Percentiles rank a stretch among this genome's conserved stretches.
These are phyloP conservation scores for Threskiornis aethiopicus DNA, from an alignment of 2,797 vertebrate species.

Conservation along the genomic window DNA sequence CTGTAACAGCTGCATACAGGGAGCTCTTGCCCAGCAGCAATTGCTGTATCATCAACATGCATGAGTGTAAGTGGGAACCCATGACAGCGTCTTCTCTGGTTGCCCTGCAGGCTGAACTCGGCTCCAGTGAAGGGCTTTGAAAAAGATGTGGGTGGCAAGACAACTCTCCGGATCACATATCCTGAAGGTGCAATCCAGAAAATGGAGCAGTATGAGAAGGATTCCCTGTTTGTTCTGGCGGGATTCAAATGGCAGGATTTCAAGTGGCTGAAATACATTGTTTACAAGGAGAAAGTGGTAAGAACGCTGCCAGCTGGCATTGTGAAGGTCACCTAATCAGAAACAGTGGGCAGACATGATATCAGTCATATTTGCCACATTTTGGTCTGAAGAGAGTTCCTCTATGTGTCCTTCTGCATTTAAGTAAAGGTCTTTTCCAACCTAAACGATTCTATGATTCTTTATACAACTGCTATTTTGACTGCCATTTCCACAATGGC, in stretches of 20 bases:
- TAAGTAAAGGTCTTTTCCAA: background rate
- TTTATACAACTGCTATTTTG: background rate
- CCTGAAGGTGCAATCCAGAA: conserved; percentile 97
- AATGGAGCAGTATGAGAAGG: conserved; percentile 88
- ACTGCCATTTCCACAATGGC: background rate
- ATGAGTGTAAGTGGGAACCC: background rate
- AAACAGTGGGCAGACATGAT: background rate
- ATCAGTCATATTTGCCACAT: background rate
- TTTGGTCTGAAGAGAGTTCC: background rate
- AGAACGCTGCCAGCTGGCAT: conserved; percentile 31
- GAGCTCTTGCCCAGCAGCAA: background rate
- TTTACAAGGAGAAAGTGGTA: conserved; percentile 95
- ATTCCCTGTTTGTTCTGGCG: conserved; percentile 94
- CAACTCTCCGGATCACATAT: conserved; percentile 95
- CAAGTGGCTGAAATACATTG: conserved; percentile 95
- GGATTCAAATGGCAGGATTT: conserved; percentile 97
- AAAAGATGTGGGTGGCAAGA: conserved; percentile 95
- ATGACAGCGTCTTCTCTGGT: conserved; percentile 22
- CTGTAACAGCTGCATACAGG: background rate
- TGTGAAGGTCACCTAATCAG: background rate
- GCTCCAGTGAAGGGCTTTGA: conserved; percentile 89
- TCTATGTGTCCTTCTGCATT: background rate
- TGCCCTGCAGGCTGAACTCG: conserved; percentile 87
- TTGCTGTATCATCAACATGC: background rate
- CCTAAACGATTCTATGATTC: background rate